Evolutionary conservation across 2,113 vertebrate species (phyloP).

Genomic region (Odocoileus hemionus): DNA sequence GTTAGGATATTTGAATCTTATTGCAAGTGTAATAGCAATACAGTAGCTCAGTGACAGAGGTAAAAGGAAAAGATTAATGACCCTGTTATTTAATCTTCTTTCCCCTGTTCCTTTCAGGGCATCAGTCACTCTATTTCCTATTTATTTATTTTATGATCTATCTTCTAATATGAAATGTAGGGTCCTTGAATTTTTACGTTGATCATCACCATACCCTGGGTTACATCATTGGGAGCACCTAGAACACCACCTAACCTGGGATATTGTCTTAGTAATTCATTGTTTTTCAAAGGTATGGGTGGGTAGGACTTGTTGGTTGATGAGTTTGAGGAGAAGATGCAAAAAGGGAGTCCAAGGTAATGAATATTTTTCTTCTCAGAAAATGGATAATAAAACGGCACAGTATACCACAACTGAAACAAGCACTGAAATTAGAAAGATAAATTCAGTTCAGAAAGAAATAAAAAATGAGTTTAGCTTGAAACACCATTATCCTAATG

Average conservation of each 20-base stretch:
- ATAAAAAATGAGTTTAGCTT: not conserved
- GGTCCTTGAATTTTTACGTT: not conserved
- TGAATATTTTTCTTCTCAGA: not conserved
- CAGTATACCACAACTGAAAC: not conserved
- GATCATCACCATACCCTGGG: not conserved
- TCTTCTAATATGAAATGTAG: not conserved
- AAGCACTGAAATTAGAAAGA: not conserved
- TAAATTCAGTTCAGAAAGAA: not conserved
- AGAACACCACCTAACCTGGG: not conserved
- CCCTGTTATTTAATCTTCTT: not conserved
- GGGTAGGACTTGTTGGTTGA: not conserved
- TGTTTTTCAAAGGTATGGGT: not conserved
- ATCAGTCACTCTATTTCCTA: not conserved
- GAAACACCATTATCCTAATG: not conserved
- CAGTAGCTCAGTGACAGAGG: not conserved
- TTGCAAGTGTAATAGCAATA: not conserved
- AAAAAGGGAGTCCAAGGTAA: not conserved
- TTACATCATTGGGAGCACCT: not conserved
- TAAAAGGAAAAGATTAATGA: not conserved
- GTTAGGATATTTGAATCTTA: not conserved
- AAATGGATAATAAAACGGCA: not conserved
- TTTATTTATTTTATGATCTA: not conserved
- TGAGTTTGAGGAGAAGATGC: not conserved
- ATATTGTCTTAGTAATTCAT: not conserved
- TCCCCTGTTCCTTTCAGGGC: not conserved